Conservation (phyloP, 2,888 invertebrate genomes). For the Tiliacea aurago region DNA sequence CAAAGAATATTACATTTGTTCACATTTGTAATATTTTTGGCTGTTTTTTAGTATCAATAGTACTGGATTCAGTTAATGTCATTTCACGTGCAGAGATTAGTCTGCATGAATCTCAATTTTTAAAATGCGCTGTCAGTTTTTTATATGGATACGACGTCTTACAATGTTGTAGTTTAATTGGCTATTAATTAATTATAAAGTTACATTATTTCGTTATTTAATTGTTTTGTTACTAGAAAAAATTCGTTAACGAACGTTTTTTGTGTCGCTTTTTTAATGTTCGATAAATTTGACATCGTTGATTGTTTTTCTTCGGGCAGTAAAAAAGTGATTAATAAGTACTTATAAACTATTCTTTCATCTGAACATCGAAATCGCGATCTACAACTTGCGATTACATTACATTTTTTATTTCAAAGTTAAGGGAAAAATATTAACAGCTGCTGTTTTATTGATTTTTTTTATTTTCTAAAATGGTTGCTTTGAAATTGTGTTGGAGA, state of each 20-base stretch:
- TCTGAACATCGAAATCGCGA: slow-evolving; percentile 69
- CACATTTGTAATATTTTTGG: slow-evolving; percentile 69
- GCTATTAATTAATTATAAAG: slow-evolving; percentile 77
- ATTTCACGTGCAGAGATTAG: slow-evolving; percentile 57
- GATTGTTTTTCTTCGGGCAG: slow-evolving; percentile 43
- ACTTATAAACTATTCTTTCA: slow-evolving; percentile 45
- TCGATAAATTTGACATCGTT: slow-evolving; percentile 39
- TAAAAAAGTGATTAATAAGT: slow-evolving; percentile 48
- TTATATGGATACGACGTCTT: slow-evolving; percentile 82
- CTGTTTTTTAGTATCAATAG: slow-evolving; percentile 85
- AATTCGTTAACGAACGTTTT: slow-evolving; percentile 76
- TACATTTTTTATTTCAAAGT: slow-evolving; percentile 87
- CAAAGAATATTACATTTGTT: slow-evolving; percentile 62
- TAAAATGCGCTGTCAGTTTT: slow-evolving; percentile 84
- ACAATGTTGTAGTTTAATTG: slow-evolving; percentile 81
- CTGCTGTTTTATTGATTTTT: neutral
- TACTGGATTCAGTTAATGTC: slow-evolving; percentile 85
- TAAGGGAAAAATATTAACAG: slow-evolving; percentile 53
- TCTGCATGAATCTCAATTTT: slow-evolving; percentile 63
- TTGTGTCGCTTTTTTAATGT: slow-evolving; percentile 51
- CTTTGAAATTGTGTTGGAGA: neutral
- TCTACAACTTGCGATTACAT: slow-evolving; percentile 84
- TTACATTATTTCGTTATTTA: slow-evolving; percentile 79
- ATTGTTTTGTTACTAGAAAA: slow-evolving; percentile 81
- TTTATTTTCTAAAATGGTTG: slow-evolving; percentile 6